Conservation (phyloP, 2,797 vertebrate species). For the Leptodon cayanensis region DNA sequence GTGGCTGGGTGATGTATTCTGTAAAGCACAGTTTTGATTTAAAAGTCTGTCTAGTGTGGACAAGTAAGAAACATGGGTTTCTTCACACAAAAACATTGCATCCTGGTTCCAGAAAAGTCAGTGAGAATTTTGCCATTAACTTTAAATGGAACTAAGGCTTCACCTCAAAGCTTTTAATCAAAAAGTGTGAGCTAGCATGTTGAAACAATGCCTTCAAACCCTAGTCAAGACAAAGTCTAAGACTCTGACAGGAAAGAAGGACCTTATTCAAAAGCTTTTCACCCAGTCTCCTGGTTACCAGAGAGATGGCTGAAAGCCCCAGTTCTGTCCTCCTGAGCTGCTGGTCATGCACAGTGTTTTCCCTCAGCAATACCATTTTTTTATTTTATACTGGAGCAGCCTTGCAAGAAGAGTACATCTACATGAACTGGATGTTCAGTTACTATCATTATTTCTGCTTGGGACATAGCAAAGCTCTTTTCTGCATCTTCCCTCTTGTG, state of each 20-base stretch:
- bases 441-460: background rate
- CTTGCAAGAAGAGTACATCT: background rate
- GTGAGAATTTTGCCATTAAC: conserved; percentile 46
- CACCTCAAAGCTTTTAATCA: conserved; percentile 47
- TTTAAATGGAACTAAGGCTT: conserved; percentile 18
- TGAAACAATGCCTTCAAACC: conserved; percentile 17
- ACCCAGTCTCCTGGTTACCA: background rate
- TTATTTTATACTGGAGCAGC: background rate
- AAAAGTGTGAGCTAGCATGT: conserved; percentile 49
- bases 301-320: background rate
- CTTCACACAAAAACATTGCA: conserved; percentile 5
- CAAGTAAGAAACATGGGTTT: conserved; percentile 1
- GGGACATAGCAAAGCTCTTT: background rate
- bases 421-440: background rate
- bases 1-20: background rate
- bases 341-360: background rate
- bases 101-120: conserved; percentile 5
- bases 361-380: background rate
- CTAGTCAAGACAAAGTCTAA: background rate
- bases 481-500: background rate
- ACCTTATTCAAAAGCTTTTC: background rate
- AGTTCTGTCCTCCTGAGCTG: background rate
- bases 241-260: background rate
- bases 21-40: background rate
- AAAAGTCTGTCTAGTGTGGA: background rate